Evolutionary conservation across 2,113 vertebrate genomes (phyloP).

Genomic region (Murina feae): DNA sequence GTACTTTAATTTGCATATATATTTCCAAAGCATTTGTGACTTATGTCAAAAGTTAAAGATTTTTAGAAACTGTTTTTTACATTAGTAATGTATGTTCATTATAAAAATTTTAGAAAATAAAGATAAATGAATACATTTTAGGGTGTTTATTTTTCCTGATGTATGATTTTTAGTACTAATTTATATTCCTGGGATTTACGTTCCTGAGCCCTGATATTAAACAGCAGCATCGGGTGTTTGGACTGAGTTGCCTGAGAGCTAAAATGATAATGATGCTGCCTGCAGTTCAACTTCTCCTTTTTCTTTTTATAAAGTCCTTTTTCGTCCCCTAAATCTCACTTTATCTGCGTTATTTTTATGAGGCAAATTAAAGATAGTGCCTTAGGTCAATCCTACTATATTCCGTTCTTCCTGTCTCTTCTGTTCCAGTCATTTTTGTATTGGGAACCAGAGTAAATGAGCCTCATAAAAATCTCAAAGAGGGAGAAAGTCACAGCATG

Average conservation of each 20-base stretch:
- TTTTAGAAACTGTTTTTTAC: slow-evolving; percentile 10
- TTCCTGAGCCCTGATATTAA: neutral
- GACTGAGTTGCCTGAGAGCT: neutral
- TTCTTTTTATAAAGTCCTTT: neutral
- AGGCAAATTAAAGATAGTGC: neutral
- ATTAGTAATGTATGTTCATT: neutral
- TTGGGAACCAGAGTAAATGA: neutral
- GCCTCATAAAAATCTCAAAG: neutral
- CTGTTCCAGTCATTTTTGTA: neutral
- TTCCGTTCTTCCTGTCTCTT: neutral
- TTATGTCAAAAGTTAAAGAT: neutral
- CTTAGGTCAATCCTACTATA: neutral
- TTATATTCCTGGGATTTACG: neutral
- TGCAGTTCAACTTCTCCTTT: neutral
- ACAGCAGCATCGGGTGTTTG: neutral
- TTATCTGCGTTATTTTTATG: neutral
- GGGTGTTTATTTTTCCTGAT: neutral
- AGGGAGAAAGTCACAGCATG: neutral
- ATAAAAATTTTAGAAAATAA: neutral
- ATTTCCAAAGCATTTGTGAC: neutral
- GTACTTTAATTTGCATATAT: neutral
- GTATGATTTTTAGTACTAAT: neutral
- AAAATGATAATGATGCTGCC: neutral
- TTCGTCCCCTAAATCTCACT: neutral
- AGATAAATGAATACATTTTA: neutral